These are phyloP conservation scores for Vanessa atalanta DNA, from an alignment of 1,140 invertebrate genomes.

Conservation along the genomic window DNA sequence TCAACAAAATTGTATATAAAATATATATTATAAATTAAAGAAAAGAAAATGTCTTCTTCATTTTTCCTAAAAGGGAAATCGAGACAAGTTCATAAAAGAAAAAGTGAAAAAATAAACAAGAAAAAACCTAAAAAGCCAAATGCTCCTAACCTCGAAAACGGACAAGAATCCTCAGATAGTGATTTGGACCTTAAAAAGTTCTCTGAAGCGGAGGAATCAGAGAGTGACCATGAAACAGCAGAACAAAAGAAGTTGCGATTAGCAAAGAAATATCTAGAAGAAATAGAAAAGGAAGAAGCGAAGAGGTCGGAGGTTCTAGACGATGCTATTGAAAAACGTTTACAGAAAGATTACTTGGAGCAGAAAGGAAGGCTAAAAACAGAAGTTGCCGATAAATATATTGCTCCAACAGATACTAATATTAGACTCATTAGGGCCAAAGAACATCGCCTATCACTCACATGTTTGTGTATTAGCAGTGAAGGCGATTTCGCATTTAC, in stretches of 20 bases:
- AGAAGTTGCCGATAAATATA: slow-evolving; percentile 86
- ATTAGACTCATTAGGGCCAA: slow-evolving; percentile 83
- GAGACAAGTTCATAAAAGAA: slow-evolving; percentile 80
- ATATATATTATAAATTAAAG: slow-evolving; percentile 24
- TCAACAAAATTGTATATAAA: background rate
- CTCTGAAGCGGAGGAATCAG: slow-evolving; percentile 82
- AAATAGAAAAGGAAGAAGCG: slow-evolving; percentile 91
- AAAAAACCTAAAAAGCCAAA: slow-evolving; percentile 66
- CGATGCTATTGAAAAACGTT: slow-evolving; percentile 85
- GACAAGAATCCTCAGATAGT: slow-evolving; percentile 76
- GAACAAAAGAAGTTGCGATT: slow-evolving; percentile 94
- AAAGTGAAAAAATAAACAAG: slow-evolving; percentile 68
- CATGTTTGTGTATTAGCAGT: slow-evolving; percentile 89
- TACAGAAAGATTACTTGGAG: slow-evolving; percentile 92
- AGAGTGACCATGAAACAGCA: slow-evolving; percentile 89
- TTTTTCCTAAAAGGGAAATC: slow-evolving; percentile 84
- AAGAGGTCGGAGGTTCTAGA: slow-evolving; percentile 85
- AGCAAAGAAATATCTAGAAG: slow-evolving; percentile 93
- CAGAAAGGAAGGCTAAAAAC: slow-evolving; percentile 89
- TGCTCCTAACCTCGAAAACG: slow-evolving; percentile 81
- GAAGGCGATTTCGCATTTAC: slow-evolving; percentile 89
- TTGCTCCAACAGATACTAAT: slow-evolving; percentile 74
- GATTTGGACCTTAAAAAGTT: slow-evolving; percentile 78
- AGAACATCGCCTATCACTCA: slow-evolving; percentile 89
- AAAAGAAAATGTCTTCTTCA: slow-evolving; percentile 74